Base-by-base conservation (phyloP, 2,113 vertebrate genomes). In the Cyprinodon brontotheroides region DNA sequence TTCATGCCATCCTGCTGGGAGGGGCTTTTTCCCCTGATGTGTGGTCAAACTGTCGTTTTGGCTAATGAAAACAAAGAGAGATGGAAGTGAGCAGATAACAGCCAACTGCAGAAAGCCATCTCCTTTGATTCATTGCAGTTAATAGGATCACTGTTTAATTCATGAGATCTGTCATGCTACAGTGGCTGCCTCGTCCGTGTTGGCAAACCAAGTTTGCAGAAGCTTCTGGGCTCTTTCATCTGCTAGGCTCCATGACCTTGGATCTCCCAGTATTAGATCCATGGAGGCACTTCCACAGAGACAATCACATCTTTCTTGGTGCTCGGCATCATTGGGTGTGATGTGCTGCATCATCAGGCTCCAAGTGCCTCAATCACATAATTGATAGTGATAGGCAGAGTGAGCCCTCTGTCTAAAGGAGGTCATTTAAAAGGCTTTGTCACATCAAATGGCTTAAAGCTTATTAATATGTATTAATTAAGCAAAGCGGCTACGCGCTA, bases 101-200 rank as follows among this genome's bases (percentile, higher is more conserved):
- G 83, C 78, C 20, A 3, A 63, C 40, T 48, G 69, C 74, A 78
- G 66, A 41, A 69, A 82, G 78, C 64, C 63, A 68, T 65, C 82
- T 84, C 79, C 76, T 41, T 65, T 59, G 70, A 80, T 82, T 87
- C 80, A 48, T 69, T 64, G 70, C 77, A 60, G 78, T 83, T 91
- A 92, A 90, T 89, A 85, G 81, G 87, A 87, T 75, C 80, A 61
- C 77, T 92, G 87, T 90, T 90, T 92, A 89, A 92, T 92, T 90
- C 88, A 90, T 91, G 77, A 86, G 86, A 82, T 90, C 80, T 85
- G 83, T 83, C 87, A 89, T 83, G 87, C 87, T 86, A 83, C 87
- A 86, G 85, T 77, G 77, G 80, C 84, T 87, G 80, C 86, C 78
- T 78, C 82, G 59, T 82, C 82, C 69, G 65, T 70, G 68, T 70